Evolutionary conservation across 2,888 invertebrate species (phyloP).

Genomic region (Apodemia mormo): DNA sequence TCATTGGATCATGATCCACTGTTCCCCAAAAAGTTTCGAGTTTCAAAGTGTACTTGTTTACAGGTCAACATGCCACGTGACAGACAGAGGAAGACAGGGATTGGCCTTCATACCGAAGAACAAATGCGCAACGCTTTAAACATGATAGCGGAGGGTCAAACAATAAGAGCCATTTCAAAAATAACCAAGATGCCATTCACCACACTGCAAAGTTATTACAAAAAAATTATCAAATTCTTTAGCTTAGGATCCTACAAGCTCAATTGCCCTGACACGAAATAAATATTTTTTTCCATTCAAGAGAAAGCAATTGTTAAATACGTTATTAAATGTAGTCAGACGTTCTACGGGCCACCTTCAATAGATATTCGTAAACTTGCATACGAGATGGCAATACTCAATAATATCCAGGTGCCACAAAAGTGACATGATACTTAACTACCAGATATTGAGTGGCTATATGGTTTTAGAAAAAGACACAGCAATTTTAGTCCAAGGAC

Average conservation of each 20-base stretch:
- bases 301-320: not conserved
- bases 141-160: conserved; percentile 21
- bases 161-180: conserved; percentile 23
- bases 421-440: conserved; percentile 14
- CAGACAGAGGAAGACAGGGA: conserved; percentile 30
- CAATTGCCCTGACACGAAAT: not conserved
- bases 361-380: too few relatives aligned
- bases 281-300: not conserved
- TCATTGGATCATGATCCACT: too few relatives aligned
- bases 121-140: conserved; percentile 28
- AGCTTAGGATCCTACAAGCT: conserved; percentile 22
- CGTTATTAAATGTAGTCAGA: not conserved
- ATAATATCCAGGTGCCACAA: conserved; percentile 11
- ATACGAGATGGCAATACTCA: not conserved
- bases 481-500: not conserved
- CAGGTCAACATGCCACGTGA: too few relatives aligned
- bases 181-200: conserved; percentile 21
- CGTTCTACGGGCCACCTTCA: too few relatives aligned
- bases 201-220: conserved; percentile 27
- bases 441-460: not conserved
- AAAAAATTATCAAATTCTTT: conserved; percentile 22
- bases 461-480: conserved; percentile 10
- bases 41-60: too few relatives aligned
- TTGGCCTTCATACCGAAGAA: conserved; percentile 31
- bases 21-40: too few relatives aligned